Conservation (phyloP, 2,113 vertebrate genomes). For the Ptychochromis oligacanthus region DNA sequence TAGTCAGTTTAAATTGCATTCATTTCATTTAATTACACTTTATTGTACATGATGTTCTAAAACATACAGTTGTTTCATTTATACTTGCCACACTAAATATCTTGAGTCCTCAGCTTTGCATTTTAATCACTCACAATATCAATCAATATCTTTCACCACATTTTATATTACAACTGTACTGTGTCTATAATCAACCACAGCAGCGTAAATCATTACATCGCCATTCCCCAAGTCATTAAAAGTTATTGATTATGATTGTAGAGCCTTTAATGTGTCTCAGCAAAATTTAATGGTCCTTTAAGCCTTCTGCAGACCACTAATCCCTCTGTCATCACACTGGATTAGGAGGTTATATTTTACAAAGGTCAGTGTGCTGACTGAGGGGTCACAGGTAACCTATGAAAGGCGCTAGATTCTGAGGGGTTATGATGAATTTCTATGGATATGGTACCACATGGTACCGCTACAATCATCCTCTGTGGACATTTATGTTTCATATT, state of each 20-base stretch:
- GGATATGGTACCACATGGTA: background rate
- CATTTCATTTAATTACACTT: background rate
- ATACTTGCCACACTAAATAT: background rate
- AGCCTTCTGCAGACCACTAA: slow-evolving; percentile 33
- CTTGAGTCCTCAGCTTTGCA: background rate
- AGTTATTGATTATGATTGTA: slow-evolving; percentile 59
- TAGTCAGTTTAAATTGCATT: background rate
- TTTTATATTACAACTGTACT: background rate
- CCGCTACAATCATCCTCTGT: background rate
- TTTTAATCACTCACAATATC: slow-evolving; percentile 10
- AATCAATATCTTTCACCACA: background rate
- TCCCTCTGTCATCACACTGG: slow-evolving; percentile 23
- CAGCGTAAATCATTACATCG: background rate
- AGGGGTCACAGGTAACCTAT: slow-evolving; percentile 17
- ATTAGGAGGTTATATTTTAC: background rate
- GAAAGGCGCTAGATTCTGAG: background rate
- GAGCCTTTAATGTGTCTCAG: slow-evolving; percentile 45
- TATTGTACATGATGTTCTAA: background rate
- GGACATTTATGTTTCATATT: background rate
- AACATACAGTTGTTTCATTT: background rate
- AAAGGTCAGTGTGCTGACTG: background rate
- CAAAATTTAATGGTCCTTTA: slow-evolving; percentile 54
- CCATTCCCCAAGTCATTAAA: slow-evolving; percentile 44
- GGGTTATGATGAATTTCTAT: background rate
- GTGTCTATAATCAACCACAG: slow-evolving; percentile 8